Evolutionary conservation across 2,113 vertebrate species (phyloP), one percentile per base, ranked within the genome.

Genomic region (Choloepus hoffmanni): DNA sequence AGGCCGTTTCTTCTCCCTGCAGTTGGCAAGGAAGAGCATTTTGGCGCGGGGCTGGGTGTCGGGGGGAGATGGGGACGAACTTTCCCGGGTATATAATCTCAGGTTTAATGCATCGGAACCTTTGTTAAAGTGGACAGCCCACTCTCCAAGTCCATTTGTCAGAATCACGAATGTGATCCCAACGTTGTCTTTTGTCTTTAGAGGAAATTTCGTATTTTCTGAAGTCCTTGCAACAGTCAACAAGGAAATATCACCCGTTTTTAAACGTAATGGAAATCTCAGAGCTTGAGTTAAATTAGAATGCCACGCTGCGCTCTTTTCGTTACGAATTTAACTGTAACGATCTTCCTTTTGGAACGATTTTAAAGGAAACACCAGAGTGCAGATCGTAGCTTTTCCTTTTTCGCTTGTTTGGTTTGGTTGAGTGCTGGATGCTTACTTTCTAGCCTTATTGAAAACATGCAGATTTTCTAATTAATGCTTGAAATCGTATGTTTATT

Each of bases 401-500:
- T 53, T 48, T 26, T 43, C 43, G 50, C 86, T 53, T 36, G 48
- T 62, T 89, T 82, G 73, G 78, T n/a, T 89, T 83, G 16, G 30
- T 76, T 84, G 40, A 70, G 89, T 87, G 1, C 4, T 76, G 85
- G 50, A 40, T 13, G 8, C 50, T 55, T 26, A 43, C 90, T 90
- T 84, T 92, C 65, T 92, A 87, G 90, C 85, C n/a, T 92, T 72
- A 33, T 67, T 70, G 79, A 72, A 91, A 98, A 97, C 90, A 81
- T 0, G 1, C 85, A 0, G 28, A 95, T 91, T 97, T 98, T 95
- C 92, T 94, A 94, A 89, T 96, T 97, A 96, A 93, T 83, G 60
- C 55, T 97, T 92, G 82, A 95, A 92, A 87, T 92, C 74, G 30
- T 94, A 74, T n/a, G 13, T 97, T 98, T 97, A 96, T 63, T 95